Evolutionary conservation across 1,140 invertebrate genomes (phyloP), one percentile per base, ranked within the genome.

Genomic region (Drosophila parabipectinata): DNA sequence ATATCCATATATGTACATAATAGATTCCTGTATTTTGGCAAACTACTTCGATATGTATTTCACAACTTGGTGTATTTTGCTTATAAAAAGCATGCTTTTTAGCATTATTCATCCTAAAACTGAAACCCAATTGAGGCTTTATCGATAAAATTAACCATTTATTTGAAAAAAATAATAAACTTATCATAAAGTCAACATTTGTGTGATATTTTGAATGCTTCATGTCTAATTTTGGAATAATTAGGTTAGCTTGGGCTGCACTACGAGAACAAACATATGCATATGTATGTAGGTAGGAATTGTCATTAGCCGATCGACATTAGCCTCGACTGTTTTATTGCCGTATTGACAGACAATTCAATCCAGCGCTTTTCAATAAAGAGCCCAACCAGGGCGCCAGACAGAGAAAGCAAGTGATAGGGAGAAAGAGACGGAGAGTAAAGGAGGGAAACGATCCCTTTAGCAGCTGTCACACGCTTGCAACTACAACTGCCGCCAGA

Each of bases 301-400:
- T 39, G 55, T 44, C 47, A 71, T 58, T 69, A 74, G 54, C 59
- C 51, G 32, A 61, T 59, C 73, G 59, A 52, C 54, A 37, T 47
- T 55, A 71, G 59, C 72, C 77, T 81, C 60, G 72, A 81, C 39
- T 52, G 37, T 87, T 81, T 81, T 87, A 87, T 85, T 81, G 79
- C 78, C 69, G 37, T 87, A 85, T 85, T 85, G 82, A 87, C 82
- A 81, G 79, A 79, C 80, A 84, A 79, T 84, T 84, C 80, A 83
- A 83, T 83, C 57, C 60, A 63, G 39, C 59, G 55, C 45, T 9
- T 56, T 69, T 68, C 66, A 71, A 71, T 71, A 69, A 50, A 32
- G 44, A 32, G 44, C 61, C 28, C 28, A 48, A 28, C 56, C 48
- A 26, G 30, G 68, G 61, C 50, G 63, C 56, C 44, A 75, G 59